phyloP scores from a whole-genome alignment of 2,888 invertebrate genomes.

The Drosophila nr. perissopoda region DNA sequence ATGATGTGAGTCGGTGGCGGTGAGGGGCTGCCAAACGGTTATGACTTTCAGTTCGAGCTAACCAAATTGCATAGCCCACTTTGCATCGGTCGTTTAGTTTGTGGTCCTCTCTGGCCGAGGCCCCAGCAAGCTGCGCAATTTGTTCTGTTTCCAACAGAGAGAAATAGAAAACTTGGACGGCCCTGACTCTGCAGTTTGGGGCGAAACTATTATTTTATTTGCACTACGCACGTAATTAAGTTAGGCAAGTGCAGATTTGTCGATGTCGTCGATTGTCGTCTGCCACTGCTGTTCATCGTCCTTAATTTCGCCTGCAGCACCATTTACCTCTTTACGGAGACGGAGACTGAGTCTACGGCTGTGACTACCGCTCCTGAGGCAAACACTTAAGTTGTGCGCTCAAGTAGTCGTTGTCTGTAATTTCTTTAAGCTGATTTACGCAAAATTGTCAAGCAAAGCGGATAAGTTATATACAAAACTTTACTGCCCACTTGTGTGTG shows the following conservation, averaged over 20 bases:
- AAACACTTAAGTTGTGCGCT: slow-evolving; percentile 22
- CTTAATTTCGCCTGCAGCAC: slow-evolving; percentile 36
- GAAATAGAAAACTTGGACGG: slow-evolving; percentile 54
- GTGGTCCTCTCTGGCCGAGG: slow-evolving; percentile 20
- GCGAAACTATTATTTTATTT: slow-evolving; percentile 73
- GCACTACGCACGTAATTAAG: slow-evolving; percentile 68
- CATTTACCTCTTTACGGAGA: slow-evolving; percentile 17
- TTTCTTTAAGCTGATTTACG: slow-evolving; percentile 78
- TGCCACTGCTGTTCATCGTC: slow-evolving; percentile 10
- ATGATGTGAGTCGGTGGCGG: slow-evolving; percentile 53
- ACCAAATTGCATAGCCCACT: slow-evolving; percentile 67
- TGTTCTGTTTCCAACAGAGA: slow-evolving; percentile 16
- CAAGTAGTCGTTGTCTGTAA: slow-evolving; percentile 58
- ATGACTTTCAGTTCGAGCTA: slow-evolving; percentile 69
- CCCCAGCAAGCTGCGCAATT: slow-evolving; percentile 23
- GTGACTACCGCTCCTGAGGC: slow-evolving; percentile 17
- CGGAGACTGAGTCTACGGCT: background rate
- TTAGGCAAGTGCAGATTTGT: slow-evolving; percentile 76
- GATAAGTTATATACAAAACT: slow-evolving; percentile 72
- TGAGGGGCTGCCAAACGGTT: slow-evolving; percentile 59
- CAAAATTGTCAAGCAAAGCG: slow-evolving; percentile 73
- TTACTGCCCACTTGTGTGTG: slow-evolving; percentile 22
- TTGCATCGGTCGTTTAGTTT: slow-evolving; percentile 32
- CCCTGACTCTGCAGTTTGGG: slow-evolving; percentile 52
- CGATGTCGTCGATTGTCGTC: slow-evolving; percentile 47